Evolutionary conservation across 2,888 invertebrate species (phyloP), one percentile per base, ranked within the genome.

Genomic region (Drosophila dives): DNA sequence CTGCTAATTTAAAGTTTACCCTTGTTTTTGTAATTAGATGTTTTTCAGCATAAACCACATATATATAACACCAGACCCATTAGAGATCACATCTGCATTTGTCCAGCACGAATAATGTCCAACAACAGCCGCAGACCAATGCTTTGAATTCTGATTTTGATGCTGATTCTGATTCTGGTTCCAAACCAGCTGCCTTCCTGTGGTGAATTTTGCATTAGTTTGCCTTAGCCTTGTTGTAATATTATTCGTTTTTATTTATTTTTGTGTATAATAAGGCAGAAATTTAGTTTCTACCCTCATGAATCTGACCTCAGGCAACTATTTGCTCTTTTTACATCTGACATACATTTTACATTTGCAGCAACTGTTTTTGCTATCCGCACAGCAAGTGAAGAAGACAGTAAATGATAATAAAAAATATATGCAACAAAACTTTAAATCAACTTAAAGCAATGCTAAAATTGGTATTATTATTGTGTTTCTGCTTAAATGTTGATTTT

Each of bases 121-220:
- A 62, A 29, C 63, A 15, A 20, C 34, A 50, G 49, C 50, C 50
- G 10, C 51, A 49, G 40, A 50, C 49, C 34, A 45, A 48, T 38
- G 64, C 58, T 66, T 55, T 23, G 59, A 40, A 53, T 65, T 56
- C 29, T 49, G 49, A 49, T 2, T 29, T 29, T 17, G 49, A 10
- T 17, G 6, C 29, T 3, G 38, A 48, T 48, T 48, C 48, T 42
- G 29, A 55, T 49, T 40, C 65, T 40, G 42, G 51, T 51, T 58
- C 60, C 63, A 67, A 63, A 62, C 56, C 70, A 74, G 45, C 77
- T 64, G 73, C 62, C 75, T 72, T 66, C 38, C 72, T 83, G 80
- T 75, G 83, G 81, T 68, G 67, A 72, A 82, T 80, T 74, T 71
- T 75, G 79, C 89, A 89, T 86, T 89, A 84, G 75, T 80, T 83